phyloP scores from a whole-genome alignment of 2,888 invertebrate species.

The Stenichneumon culpator region DNA sequence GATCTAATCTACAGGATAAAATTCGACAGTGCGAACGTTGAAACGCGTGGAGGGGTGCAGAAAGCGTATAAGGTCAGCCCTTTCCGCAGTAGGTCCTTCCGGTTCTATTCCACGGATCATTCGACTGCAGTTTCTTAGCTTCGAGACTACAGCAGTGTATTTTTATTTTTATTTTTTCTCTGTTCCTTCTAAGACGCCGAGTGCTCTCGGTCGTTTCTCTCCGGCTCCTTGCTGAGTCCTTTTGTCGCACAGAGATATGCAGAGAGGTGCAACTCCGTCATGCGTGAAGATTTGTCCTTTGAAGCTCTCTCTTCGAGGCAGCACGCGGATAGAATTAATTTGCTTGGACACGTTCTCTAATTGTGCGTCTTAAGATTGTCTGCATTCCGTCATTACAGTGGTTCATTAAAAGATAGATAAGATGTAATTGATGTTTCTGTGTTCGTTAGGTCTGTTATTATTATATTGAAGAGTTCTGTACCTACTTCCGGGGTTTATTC shows the following conservation, averaged over 20 bases:
- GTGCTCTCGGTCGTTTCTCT: neutral
- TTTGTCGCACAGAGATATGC: constrained; percentile 20
- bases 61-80: constrained; percentile 18
- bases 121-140: neutral
- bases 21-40: constrained; percentile 31
- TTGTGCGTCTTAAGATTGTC: constrained; percentile 22
- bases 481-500: constrained; percentile 22
- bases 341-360: constrained; percentile 23
- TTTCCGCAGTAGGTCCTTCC: constrained; percentile 7
- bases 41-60: constrained; percentile 27
- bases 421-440: neutral
- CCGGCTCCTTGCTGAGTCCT: constrained; percentile 6
- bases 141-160: neutral
- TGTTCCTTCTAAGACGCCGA: constrained; percentile 30
- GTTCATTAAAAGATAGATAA: constrained; percentile 7
- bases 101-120: constrained; percentile 3
- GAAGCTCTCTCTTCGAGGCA: constrained; percentile 14
- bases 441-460: constrained; percentile 26
- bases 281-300: constrained; percentile 44
- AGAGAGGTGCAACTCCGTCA: constrained; percentile 26
- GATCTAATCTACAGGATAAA: constrained; percentile 29
- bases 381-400: constrained; percentile 35
- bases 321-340: neutral
- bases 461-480: constrained; percentile 11
- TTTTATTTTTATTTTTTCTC: constrained; percentile 8